Base-by-base conservation (phyloP, 2,888 invertebrate species). In the Mesoligia furuncula region DNA sequence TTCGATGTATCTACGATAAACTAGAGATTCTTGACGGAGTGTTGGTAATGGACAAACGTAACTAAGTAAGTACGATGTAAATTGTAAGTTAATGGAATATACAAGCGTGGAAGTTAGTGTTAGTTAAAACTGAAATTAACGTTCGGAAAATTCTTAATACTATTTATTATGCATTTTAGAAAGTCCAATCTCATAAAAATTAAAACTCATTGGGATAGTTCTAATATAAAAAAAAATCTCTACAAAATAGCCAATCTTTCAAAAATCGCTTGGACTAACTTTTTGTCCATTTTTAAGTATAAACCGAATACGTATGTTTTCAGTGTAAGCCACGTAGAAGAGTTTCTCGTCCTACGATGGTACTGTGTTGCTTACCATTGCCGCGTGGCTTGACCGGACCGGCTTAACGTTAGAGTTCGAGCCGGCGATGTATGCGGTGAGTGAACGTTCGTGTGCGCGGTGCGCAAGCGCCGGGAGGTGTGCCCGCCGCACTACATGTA, bases 361-460 rank as follows among this genome's bases (percentile, higher is more conserved):
- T 76, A 75, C 54, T n/a, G 78, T 75, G 73, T 74, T 82, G 90
- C 90, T 90, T 89, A 89, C 91, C 90, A 48, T 80, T 31, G 81
- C 81, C 66, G 75, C 68, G 81, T 66, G 79, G 81, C 62, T 69
- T 39, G 69, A 76, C 67, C 79, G 83, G 77, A n/a, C n/a, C n/a
- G n/a, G n/a, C n/a, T n/a, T 81, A 76, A 80, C 85, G 84, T 85
- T 88, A 80, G 59, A 90, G 90, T 90, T 90, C 90, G 90, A 91
- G 92, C 92, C 91, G 88, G 92, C 91, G 75, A 83, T 84, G 83
- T 80, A n/a, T 54, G 79, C 77, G 72, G 77, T 77, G 66, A 73
- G 70, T 42, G 73, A 64, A 75, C 80, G 80, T 73, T 69, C 82
- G 75, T 13, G 73, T 51, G 84, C 82, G 81, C 80, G 80, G 75